Percentiles rank a stretch among this genome's conserved stretches.
phyloP scores from a whole-genome alignment of 2,888 invertebrate species.

The Anodontia alba region DNA sequence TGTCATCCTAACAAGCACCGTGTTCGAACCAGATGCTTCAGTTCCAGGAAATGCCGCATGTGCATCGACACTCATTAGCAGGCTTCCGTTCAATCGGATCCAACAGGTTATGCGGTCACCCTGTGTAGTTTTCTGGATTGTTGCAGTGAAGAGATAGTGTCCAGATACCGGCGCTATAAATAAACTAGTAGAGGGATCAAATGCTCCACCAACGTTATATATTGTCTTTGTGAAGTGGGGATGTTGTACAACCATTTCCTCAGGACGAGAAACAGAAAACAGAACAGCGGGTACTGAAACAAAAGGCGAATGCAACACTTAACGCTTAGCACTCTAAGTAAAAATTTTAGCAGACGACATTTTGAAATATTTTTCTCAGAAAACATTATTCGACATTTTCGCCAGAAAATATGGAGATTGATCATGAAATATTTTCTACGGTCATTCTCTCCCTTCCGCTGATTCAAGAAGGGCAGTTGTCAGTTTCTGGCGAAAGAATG shows the following conservation, averaged over 20 bases:
- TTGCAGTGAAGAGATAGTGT: background rate
- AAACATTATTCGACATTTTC: too few relatives aligned
- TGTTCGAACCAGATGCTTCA: background rate
- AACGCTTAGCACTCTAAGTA: too few relatives aligned
- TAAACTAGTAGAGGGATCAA: background rate
- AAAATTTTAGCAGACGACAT: too few relatives aligned
- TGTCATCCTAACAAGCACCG: background rate
- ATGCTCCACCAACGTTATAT: background rate
- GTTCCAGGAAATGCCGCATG: background rate
- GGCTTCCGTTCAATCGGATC: background rate
- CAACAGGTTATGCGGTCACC: background rate
- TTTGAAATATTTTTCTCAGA: too few relatives aligned
- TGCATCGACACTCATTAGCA: background rate
- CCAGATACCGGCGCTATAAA: background rate
- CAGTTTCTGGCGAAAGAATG: too few relatives aligned
- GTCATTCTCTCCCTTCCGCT: too few relatives aligned
- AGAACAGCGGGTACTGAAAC: background rate
- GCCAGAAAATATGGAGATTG: too few relatives aligned
- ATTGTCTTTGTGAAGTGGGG: background rate
- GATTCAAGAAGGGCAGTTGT: too few relatives aligned
- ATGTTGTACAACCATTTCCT: background rate
- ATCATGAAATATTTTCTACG: too few relatives aligned
- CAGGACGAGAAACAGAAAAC: background rate
- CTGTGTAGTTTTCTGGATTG: background rate
- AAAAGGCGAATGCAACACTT: too few relatives aligned